These are phyloP conservation scores for Stegana nigrithorax DNA, from an alignment of 2,888 invertebrate genomes.

Conservation along the genomic window DNA sequence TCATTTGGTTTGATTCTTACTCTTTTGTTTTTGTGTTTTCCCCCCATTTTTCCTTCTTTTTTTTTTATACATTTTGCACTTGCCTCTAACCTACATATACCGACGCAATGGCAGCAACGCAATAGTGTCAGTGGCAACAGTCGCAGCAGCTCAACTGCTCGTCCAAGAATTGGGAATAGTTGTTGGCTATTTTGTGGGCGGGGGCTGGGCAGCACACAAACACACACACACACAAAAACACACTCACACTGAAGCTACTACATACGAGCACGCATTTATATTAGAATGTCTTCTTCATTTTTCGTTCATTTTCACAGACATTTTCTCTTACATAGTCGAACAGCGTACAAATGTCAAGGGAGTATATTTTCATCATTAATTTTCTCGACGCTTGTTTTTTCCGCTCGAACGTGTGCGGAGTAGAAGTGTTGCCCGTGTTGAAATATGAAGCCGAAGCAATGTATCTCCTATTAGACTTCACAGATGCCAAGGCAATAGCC, in stretches of 20 bases:
- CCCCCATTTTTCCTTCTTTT: too few species aligned
- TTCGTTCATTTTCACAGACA: background rate
- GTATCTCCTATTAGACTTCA: background rate
- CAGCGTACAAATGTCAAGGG: constrained; percentile 42
- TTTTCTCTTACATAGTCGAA: background rate
- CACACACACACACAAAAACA: constrained; percentile 20
- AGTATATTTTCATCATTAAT: constrained; percentile 55
- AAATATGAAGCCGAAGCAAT: background rate
- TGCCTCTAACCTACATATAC: too few species aligned
- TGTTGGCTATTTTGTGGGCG: too few species aligned
- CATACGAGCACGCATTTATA: background rate
- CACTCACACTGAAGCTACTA: too few species aligned
- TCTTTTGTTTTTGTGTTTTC: too few species aligned
- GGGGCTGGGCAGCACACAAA: constrained; percentile 17
- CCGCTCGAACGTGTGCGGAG: constrained; percentile 11
- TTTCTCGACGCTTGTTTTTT: constrained; percentile 30
- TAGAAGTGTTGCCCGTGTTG: background rate
- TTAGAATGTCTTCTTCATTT: constrained; percentile 1
- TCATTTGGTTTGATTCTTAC: constrained; percentile 9
- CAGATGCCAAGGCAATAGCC: too few species aligned
- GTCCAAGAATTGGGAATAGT: too few species aligned
- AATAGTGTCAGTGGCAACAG: too few species aligned
- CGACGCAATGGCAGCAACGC: too few species aligned
- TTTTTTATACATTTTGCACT: constrained; percentile 4
- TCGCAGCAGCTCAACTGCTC: too few species aligned